phyloP scores from a whole-genome alignment of 2,113 vertebrate genomes.

The Dipodomys spectabilis region DNA sequence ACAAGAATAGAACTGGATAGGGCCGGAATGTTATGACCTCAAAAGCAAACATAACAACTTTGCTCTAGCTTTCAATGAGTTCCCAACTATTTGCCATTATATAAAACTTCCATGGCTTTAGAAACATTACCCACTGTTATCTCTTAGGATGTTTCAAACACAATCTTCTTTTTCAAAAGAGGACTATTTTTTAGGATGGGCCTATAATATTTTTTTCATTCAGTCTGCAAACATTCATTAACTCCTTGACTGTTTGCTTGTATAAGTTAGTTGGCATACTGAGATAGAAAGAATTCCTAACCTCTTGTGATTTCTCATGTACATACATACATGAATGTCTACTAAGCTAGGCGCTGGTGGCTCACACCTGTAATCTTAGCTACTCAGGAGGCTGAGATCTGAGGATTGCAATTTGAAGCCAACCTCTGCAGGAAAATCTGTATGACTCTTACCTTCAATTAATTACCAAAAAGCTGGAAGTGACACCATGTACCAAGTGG shows the following conservation, averaged over 20 bases:
- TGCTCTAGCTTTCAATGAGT: neutral
- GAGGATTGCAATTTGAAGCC: too few species aligned
- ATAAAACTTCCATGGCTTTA: neutral
- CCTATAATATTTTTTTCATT: neutral
- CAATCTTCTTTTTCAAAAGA: slow-evolving; percentile 13
- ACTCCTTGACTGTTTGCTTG: neutral
- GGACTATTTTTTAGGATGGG: slow-evolving; percentile 2
- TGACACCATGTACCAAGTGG: too few species aligned
- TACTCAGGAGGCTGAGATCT: too few species aligned
- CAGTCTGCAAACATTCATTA: slow-evolving; percentile 23
- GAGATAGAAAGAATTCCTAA: neutral
- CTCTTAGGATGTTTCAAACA: slow-evolving; percentile 42
- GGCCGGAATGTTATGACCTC: neutral
- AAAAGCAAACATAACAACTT: slow-evolving; percentile 13
- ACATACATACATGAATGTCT: neutral
- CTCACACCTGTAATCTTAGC: too few species aligned
- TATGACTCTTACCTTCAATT: too few species aligned
- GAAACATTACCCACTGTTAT: neutral
- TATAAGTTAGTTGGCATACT: neutral
- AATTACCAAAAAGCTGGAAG: too few species aligned
- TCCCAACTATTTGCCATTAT: slow-evolving; percentile 26
- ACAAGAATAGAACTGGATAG: slow-evolving; percentile 27
- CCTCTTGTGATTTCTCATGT: neutral
- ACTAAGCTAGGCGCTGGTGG: too few species aligned
- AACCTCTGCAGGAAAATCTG: too few species aligned